These are phyloP conservation scores for Thecocarcelia acutangulata DNA, from an alignment of 2,888 invertebrate species.

Conservation along the genomic window DNA sequence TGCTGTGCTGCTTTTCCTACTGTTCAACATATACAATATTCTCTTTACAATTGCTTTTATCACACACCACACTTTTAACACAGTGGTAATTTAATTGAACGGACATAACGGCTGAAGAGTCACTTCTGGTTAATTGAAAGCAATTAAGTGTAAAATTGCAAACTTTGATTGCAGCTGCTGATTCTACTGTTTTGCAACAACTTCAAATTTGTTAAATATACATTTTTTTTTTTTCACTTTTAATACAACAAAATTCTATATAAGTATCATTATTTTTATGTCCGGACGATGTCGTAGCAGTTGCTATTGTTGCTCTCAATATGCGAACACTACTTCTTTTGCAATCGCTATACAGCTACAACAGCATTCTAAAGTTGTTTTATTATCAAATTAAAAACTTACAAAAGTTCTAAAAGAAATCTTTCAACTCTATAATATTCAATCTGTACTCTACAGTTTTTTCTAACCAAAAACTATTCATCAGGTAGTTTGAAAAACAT, in stretches of 20 bases:
- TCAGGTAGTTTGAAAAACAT: too few relatives aligned
- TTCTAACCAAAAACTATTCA: too few relatives aligned
- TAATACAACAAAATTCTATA: constrained; percentile 47
- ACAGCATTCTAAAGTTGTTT: constrained; percentile 15
- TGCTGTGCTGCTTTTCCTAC: constrained; percentile 34
- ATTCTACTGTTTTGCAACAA: constrained; percentile 39
- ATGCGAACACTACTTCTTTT: neutral
- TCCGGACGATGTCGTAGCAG: neutral
- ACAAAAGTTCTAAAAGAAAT: neutral
- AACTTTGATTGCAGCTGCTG: constrained; percentile 69
- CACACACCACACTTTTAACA: constrained; percentile 68
- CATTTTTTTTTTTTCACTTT: constrained; percentile 15
- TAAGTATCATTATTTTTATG: constrained; percentile 44
- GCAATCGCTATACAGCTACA: constrained; percentile 36
- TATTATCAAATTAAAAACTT: constrained; percentile 8
- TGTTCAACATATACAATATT: constrained; percentile 55
- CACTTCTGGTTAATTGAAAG: constrained; percentile 70
- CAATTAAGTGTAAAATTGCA: constrained; percentile 70
- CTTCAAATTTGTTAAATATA: constrained; percentile 52
- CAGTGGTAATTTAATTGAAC: constrained; percentile 70
- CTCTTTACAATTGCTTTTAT: constrained; percentile 67
- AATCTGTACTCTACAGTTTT: neutral
- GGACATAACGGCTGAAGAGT: constrained; percentile 69
- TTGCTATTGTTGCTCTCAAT: constrained; percentile 4
- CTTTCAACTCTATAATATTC: neutral